Evolutionary conservation across 2,888 invertebrate species (phyloP).

Genomic region (Agonum fuliginosum): DNA sequence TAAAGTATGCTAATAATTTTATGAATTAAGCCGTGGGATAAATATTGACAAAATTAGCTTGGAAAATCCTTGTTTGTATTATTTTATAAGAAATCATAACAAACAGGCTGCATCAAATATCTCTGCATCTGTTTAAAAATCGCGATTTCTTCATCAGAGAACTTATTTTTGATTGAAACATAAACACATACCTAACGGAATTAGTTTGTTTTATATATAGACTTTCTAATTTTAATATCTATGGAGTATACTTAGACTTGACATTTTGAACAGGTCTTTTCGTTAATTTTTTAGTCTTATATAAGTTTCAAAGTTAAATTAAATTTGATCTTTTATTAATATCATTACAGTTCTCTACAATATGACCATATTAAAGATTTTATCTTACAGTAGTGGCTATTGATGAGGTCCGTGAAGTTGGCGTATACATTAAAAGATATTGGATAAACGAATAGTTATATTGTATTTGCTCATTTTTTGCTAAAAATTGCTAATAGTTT

Average conservation of each 20-base stretch:
- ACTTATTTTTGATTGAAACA: conserved; percentile 43
- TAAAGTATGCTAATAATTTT: conserved; percentile 6
- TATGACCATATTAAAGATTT: no score
- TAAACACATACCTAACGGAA: conserved; percentile 37
- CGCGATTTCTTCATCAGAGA: conserved; percentile 35
- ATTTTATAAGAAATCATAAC: conserved; percentile 34
- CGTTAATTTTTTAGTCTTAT: no score
- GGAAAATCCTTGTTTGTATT: conserved; percentile 27
- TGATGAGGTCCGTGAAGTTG: no score
- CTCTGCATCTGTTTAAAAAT: conserved; percentile 13
- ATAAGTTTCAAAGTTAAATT: no score
- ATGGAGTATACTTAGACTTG: not conserved
- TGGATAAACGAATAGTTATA: no score
- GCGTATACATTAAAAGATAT: no score
- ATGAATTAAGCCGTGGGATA: conserved; percentile 11
- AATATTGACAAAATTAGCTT: conserved; percentile 29
- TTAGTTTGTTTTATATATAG: conserved; percentile 8
- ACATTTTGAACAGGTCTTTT: not conserved
- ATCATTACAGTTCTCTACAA: no score
- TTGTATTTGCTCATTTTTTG: no score
- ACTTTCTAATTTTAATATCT: conserved; percentile 23
- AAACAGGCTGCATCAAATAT: not conserved
- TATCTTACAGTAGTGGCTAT: no score
- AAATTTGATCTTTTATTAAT: no score
- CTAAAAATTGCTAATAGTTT: no score